Conservation (phyloP, 2,888 invertebrate genomes). For the Drosophila quasianomalipes region DNA sequence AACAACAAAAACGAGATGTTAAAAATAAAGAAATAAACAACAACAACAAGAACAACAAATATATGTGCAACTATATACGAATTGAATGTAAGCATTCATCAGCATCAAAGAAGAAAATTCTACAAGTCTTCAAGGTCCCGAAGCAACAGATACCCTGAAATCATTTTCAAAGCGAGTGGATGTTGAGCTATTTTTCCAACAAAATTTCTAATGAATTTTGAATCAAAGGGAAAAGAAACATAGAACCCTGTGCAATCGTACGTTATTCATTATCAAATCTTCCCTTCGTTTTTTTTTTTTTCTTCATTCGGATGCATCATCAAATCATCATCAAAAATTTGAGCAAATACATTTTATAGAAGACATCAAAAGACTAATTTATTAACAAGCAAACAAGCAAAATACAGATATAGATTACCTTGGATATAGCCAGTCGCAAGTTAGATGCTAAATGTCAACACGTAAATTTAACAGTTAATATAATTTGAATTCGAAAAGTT, state of each 20-base stretch:
- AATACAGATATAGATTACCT: not conserved
- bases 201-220: not conserved
- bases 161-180: conserved; percentile 2
- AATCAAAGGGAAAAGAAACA: not conserved
- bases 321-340: not conserved
- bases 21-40: conserved; percentile 60
- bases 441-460: not conserved
- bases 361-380: not conserved
- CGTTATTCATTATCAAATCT: not conserved
- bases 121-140: conserved; percentile 13
- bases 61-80: conserved; percentile 47
- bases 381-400: not conserved
- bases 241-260: not conserved
- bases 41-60: conserved; percentile 24
- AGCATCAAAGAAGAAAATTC: conserved; percentile 18
- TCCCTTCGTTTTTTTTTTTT: not conserved
- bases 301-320: not conserved
- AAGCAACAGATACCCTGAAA: conserved; percentile 17
- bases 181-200: not conserved
- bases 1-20: conserved; percentile 45
- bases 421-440: not conserved
- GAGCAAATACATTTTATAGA: not conserved
- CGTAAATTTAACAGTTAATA: not conserved
- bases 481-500: not conserved
- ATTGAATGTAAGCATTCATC: conserved; percentile 33